Evolutionary conservation across 2,888 invertebrate genomes (phyloP), one percentile per base, ranked within the genome.

Genomic region (Venusia cambrica): DNA sequence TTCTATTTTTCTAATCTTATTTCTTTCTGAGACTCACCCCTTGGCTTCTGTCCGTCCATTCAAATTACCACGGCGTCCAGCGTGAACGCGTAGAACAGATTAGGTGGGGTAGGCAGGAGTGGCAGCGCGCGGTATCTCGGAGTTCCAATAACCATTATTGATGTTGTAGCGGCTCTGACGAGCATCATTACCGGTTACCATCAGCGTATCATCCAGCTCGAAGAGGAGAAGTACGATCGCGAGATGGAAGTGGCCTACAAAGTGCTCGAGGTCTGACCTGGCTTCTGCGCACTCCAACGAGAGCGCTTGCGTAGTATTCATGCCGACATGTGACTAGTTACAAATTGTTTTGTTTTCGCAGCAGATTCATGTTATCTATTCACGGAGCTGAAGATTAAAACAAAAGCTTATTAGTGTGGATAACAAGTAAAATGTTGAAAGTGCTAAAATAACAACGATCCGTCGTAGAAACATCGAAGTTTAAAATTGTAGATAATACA

Each of bases 191-290:
- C 89, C 89, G 91, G 91, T 75, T 95, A 96, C 89, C 92, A 97
- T 89, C 91, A 92, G 73, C 93, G 94, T 89, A 93, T 96, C 87
- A 87, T 77, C 78, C 89, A 89, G 70, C 91, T 97, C 80, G 96
- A 97, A 88, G 93, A 93, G 81, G 92, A 94, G 89, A 98, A 98
- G 91, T 98, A 96, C 91, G 99, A 99, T 91, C 93, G 97, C 90
- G 99, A 99, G 90, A 92, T 93, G 89, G 96, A 96, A 89, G 97
- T 98, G 88, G 92, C 95, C 88, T 94, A 93, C 90, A 98, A 95
- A 93, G 96, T 96, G 83, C 91, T 94, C 85, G 97, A 98, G 96
- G 98, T 98, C 91, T 90, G 90, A 73, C 74, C 68, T 74, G 79
- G 73, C 80, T 83, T 80, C 71, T 67, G 68, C 73, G 68, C 73